phyloP scores from a whole-genome alignment of 2,888 invertebrate species.

The Caenorhabditis japonica region DNA sequence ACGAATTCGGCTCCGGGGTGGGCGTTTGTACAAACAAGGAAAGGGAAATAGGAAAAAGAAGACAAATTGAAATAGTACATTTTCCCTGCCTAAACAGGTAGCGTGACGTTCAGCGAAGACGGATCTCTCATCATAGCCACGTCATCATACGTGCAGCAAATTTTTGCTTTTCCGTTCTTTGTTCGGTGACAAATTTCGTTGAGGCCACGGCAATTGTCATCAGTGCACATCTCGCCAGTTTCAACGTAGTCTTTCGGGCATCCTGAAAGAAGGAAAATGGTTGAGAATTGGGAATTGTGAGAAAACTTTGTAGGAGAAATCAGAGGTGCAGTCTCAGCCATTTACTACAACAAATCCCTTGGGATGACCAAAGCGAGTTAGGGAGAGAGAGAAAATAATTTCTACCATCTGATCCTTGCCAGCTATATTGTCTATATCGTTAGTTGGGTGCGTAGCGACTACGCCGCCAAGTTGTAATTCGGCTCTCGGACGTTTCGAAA shows the following conservation, averaged over 20 bases:
- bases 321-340: too few relatives aligned
- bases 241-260: constrained; percentile 73
- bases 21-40: constrained; percentile 41
- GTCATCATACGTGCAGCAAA: constrained; percentile 65
- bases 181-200: constrained; percentile 63
- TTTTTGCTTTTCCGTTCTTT: constrained; percentile 65
- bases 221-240: constrained; percentile 68
- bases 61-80: not conserved
- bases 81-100: not conserved
- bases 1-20: too few relatives aligned
- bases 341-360: too few relatives aligned
- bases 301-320: too few relatives aligned
- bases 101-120: not conserved
- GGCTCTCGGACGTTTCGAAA: too few relatives aligned
- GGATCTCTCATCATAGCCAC: constrained; percentile 37
- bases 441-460: too few relatives aligned
- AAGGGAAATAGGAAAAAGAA: not conserved
- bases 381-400: too few relatives aligned
- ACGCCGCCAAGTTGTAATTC: too few relatives aligned
- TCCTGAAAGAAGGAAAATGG: constrained; percentile 53
- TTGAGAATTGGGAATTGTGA: not conserved
- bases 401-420: too few relatives aligned
- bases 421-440: too few relatives aligned
- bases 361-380: too few relatives aligned
- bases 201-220: constrained; percentile 55